Conservation (phyloP, 64 coral and sea anemone species). For the Porites lutea region DNA sequence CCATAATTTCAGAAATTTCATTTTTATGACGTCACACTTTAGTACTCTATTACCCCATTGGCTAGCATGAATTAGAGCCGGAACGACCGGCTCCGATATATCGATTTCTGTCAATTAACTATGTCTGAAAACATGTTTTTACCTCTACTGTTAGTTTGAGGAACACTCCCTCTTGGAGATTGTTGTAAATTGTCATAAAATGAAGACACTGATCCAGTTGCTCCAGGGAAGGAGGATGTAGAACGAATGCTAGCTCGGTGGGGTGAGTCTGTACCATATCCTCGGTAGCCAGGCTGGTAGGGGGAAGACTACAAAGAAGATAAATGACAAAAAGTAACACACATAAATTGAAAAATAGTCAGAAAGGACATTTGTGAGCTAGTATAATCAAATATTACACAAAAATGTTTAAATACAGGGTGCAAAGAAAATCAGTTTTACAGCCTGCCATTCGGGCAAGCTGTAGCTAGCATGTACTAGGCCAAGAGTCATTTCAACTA, state of each 20-base stretch:
- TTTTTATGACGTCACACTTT: too few species aligned
- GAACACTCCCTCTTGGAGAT: slow-evolving; percentile 65
- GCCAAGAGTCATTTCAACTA: too few species aligned
- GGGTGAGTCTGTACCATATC: slow-evolving; percentile 66
- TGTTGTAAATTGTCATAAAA: slow-evolving; percentile 82
- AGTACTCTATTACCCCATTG: too few species aligned
- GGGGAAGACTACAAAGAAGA: slow-evolving; percentile 62
- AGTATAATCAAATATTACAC: too few species aligned
- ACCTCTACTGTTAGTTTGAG: slow-evolving; percentile 94
- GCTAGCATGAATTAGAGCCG: too few species aligned
- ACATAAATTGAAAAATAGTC: neutral
- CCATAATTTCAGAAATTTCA: too few species aligned
- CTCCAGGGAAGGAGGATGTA: slow-evolving; percentile 78
- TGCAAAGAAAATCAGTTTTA: too few species aligned
- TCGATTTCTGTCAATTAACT: too few species aligned
- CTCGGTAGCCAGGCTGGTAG: slow-evolving; percentile 65
- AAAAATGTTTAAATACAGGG: too few species aligned
- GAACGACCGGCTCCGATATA: too few species aligned
- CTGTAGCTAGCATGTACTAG: too few species aligned
- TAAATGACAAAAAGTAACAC: neutral
- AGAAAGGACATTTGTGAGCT: neutral
- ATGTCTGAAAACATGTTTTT: neutral
- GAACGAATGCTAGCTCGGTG: slow-evolving; percentile 85
- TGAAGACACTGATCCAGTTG: slow-evolving; percentile 87
- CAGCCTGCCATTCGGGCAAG: too few species aligned